A percentile compares a stretch with the other conserved stretches of the same genome.
Conservation (phyloP, 2,888 invertebrate genomes). For the Drosophila diplacantha region DNA sequence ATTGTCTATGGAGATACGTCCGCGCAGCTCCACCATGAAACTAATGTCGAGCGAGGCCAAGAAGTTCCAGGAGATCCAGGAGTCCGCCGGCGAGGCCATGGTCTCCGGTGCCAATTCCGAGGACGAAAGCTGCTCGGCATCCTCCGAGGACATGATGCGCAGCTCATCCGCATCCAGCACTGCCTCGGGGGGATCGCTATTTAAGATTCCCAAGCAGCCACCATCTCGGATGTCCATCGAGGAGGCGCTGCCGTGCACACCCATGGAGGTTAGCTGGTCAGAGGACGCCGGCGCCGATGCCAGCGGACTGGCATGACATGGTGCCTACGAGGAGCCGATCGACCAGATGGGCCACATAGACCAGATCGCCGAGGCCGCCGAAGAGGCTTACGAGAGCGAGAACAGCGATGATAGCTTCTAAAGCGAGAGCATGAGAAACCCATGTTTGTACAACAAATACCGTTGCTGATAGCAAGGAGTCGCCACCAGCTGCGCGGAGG, state of each 20-base stretch:
- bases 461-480: conserved; percentile 2
- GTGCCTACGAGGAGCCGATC: conserved; percentile 64
- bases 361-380: conserved; percentile 59
- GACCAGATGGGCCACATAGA: conserved; percentile 59
- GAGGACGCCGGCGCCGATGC: conserved; percentile 76
- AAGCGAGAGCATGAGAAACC: conserved; percentile 45
- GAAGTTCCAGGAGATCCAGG: conserved; percentile 80
- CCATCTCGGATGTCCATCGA: conserved; percentile 75
- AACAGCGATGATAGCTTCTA: conserved; percentile 77
- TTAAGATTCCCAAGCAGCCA: conserved; percentile 64
- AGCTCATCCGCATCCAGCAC: conserved; percentile 77
- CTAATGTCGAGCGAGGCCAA: conserved; percentile 77
- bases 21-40: conserved; percentile 65
- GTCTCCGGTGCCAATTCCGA: conserved; percentile 83
- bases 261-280: conserved; percentile 79
- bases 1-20: conserved; percentile 41
- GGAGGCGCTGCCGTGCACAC: conserved; percentile 74
- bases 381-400: conserved; percentile 63
- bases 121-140: conserved; percentile 80
- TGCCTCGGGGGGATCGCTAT: conserved; percentile 56
- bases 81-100: conserved; percentile 83
- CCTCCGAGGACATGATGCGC: conserved; percentile 78
- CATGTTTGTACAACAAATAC: conserved; percentile 51
- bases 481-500: background rate
- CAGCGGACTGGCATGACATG: conserved; percentile 69